Evolutionary conservation across 1,140 invertebrate species (phyloP).

Genomic region (Oncopodura yosiiana): DNA sequence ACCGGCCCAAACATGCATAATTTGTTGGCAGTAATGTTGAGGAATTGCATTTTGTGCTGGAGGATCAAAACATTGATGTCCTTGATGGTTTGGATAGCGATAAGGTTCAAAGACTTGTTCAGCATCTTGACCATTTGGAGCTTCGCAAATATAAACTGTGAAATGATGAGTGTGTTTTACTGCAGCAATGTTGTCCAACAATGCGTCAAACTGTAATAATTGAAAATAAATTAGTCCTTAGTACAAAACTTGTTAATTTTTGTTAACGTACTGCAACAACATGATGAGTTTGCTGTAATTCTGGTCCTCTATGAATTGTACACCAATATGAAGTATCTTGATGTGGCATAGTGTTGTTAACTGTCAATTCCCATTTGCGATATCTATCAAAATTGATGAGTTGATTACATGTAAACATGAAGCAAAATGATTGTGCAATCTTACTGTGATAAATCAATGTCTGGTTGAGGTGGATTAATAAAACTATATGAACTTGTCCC

Average conservation of each 20-base stretch:
- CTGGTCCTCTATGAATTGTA: conserved; percentile 67
- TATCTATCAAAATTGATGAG: conserved; percentile 21
- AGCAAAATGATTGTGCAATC: not conserved
- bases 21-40: too few species aligned
- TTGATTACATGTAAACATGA: not conserved
- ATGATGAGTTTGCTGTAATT: conserved; percentile 58
- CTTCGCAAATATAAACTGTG: not conserved
- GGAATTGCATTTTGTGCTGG: too few species aligned
- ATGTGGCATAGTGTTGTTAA: not conserved
- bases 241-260: not conserved
- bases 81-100: too few species aligned
- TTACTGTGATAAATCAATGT: conserved; percentile 32
- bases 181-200: not conserved
- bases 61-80: too few species aligned
- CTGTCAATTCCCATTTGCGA: conserved; percentile 37
- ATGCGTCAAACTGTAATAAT: not conserved
- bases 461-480: conserved; percentile 1
- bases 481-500: not conserved
- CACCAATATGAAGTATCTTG: conserved; percentile 67
- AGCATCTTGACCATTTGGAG: not conserved
- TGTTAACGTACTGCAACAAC: conserved; percentile 56
- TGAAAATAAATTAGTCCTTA: not conserved
- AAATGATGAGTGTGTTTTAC: conserved; percentile 1
- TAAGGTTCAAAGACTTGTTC: not conserved
- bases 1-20: too few species aligned